These are phyloP conservation scores for Sylvilagus bachmani DNA, from an alignment of 2,113 vertebrate species.

Conservation along the genomic window DNA sequence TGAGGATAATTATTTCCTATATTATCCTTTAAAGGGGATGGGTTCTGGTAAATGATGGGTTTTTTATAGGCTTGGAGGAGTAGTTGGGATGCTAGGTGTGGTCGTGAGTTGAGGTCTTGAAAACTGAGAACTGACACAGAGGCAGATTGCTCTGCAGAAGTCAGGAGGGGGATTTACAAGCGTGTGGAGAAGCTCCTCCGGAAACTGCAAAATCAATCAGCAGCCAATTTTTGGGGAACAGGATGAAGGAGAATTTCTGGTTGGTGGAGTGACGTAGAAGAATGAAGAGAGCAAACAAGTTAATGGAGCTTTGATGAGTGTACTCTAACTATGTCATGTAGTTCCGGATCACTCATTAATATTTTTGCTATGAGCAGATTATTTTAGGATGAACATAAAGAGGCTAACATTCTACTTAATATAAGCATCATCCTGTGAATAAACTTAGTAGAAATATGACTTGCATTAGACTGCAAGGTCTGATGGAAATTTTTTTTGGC, in stretches of 20 bases:
- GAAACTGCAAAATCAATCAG: not conserved
- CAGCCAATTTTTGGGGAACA: not conserved
- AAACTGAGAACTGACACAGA: not conserved
- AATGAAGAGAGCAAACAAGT: not conserved
- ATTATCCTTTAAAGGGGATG: not conserved
- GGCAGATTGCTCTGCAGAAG: not conserved
- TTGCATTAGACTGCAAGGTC: not conserved
- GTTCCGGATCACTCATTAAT: not conserved
- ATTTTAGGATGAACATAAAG: not conserved
- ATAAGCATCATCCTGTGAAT: not conserved
- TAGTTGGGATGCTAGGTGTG: not conserved
- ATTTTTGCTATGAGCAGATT: constrained; percentile 22
- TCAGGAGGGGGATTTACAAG: not conserved
- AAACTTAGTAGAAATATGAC: constrained; percentile 3
- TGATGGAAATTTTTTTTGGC: not conserved
- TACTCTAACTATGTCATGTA: not conserved
- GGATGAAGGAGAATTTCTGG: not conserved
- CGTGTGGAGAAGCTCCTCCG: not conserved
- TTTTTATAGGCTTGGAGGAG: not conserved
- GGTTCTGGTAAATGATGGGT: not conserved
- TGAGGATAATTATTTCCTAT: constrained; percentile 41
- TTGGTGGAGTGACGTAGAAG: not conserved
- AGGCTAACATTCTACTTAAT: constrained; percentile 19
- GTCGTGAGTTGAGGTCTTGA: not conserved
- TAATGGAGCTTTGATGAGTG: not conserved